A percentile compares a stretch with the other conserved stretches of the same genome.
Conservation (phyloP, 2,888 invertebrate species). For the Muscina levida region DNA sequence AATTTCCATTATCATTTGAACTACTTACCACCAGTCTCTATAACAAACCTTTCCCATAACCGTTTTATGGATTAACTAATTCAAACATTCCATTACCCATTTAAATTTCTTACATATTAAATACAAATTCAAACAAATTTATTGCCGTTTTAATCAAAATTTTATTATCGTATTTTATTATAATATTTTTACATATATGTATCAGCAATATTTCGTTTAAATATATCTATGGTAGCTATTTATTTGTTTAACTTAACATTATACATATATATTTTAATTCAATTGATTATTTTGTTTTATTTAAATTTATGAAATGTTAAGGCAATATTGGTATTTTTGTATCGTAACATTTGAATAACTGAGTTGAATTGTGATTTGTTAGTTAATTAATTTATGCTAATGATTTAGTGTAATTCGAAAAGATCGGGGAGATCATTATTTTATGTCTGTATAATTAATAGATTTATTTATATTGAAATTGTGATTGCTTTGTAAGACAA, state of each 20-base stretch:
- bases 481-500: not conserved
- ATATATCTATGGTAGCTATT: not conserved
- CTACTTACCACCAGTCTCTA: too few species aligned
- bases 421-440: not conserved
- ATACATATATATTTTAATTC: not conserved
- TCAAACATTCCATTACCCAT: too few species aligned
- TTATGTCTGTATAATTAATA: not conserved
- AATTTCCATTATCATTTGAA: too few species aligned
- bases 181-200: not conserved
- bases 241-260: not conserved
- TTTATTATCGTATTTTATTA: conserved; percentile 11
- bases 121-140: too few species aligned
- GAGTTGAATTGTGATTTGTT: conserved; percentile 20
- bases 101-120: too few species aligned
- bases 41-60: too few species aligned
- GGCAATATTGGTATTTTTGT: conserved; percentile 49
- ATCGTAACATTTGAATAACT: conserved; percentile 33
- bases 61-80: too few species aligned
- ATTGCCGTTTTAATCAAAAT: too few species aligned
- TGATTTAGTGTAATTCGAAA: conserved; percentile 7
- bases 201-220: not conserved
- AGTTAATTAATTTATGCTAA: not conserved
- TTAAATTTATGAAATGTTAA: conserved; percentile 36
- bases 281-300: conserved; percentile 6
- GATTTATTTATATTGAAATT: not conserved